phyloP scores from a whole-genome alignment of 1,140 invertebrate genomes.

The Drosophila fuyamai region DNA sequence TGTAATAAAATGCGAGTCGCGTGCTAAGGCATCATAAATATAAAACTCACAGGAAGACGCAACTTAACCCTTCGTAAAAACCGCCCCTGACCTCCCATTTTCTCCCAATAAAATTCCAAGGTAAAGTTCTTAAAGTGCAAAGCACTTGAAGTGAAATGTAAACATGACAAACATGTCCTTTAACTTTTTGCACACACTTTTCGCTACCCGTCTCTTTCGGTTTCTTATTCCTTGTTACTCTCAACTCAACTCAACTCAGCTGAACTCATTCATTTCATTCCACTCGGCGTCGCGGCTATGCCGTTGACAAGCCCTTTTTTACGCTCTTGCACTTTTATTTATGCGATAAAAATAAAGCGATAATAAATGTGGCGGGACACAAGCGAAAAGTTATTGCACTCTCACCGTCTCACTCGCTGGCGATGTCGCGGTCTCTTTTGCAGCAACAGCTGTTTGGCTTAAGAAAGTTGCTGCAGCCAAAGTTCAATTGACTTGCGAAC shows the following conservation, averaged over 20 bases:
- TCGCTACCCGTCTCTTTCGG: slow-evolving; percentile 3
- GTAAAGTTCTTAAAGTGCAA: slow-evolving; percentile 57
- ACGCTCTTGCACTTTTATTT: slow-evolving; percentile 69
- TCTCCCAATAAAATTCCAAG: slow-evolving; percentile 20
- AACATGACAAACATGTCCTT: slow-evolving; percentile 70
- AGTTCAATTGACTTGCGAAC: slow-evolving; percentile 71
- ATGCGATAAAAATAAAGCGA: slow-evolving; percentile 81
- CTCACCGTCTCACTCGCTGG: slow-evolving; percentile 3
- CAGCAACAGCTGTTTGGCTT: slow-evolving; percentile 72
- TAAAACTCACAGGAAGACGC: slow-evolving; percentile 51
- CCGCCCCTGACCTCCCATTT: slow-evolving; percentile 40
- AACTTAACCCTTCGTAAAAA: slow-evolving; percentile 41
- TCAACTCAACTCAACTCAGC: slow-evolving; percentile 2
- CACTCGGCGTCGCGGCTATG: slow-evolving; percentile 18
- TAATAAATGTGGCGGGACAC: slow-evolving; percentile 75
- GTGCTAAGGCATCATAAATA: slow-evolving; percentile 74
- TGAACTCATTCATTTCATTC: slow-evolving; percentile 29
- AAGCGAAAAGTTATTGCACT: slow-evolving; percentile 77
- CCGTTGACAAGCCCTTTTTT: slow-evolving; percentile 74
- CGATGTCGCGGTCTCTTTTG: slow-evolving; percentile 10
- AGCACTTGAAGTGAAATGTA: slow-evolving; percentile 51
- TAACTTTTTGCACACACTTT: slow-evolving; percentile 57
- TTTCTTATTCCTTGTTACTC: slow-evolving; percentile 21
- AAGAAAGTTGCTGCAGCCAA: slow-evolving; percentile 70
- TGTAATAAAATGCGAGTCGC: slow-evolving; percentile 69